A percentile compares a stretch with the other conserved stretches of the same genome.
Conservation (phyloP, 2,888 invertebrate species). For the Ligdia adustata region DNA sequence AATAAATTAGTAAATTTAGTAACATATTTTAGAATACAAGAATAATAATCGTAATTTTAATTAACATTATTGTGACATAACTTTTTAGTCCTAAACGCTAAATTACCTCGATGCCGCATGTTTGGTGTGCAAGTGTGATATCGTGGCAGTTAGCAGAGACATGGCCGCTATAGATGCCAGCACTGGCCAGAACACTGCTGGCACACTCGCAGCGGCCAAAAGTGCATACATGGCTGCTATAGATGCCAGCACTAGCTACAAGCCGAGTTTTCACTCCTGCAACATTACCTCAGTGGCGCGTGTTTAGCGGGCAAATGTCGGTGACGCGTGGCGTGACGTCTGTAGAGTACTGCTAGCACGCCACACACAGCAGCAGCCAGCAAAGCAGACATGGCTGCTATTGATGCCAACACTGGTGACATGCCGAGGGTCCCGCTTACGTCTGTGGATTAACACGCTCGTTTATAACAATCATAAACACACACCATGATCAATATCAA, state of each 20-base stretch:
- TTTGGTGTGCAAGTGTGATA: no score
- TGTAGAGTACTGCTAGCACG: slow-evolving; percentile 89
- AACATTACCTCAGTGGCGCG: slow-evolving; percentile 72
- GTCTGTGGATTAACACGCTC: no score
- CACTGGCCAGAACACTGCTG: slow-evolving; percentile 86
- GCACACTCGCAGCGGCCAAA: slow-evolving; percentile 88
- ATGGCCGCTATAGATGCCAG: not conserved
- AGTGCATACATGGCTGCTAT: no score
- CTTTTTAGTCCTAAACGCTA: no score
- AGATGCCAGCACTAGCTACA: not conserved
- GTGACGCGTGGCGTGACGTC: slow-evolving; percentile 82
- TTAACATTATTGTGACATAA: no score
- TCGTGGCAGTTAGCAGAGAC: no score
- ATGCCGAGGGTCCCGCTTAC: slow-evolving; percentile 86
- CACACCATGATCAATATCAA: no score
- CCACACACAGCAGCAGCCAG: slow-evolving; percentile 91
- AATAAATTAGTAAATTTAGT: no score
- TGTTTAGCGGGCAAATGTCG: slow-evolving; percentile 77
- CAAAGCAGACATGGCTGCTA: slow-evolving; percentile 90
- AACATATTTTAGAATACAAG: no score
- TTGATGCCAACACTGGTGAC: slow-evolving; percentile 90
- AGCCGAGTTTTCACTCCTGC: not conserved
- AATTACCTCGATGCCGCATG: no score
- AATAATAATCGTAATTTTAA: no score
- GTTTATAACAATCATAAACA: no score